These are phyloP conservation scores for Bufotes viridis DNA, from an alignment of 2,797 vertebrate species.

Conservation along the genomic window DNA sequence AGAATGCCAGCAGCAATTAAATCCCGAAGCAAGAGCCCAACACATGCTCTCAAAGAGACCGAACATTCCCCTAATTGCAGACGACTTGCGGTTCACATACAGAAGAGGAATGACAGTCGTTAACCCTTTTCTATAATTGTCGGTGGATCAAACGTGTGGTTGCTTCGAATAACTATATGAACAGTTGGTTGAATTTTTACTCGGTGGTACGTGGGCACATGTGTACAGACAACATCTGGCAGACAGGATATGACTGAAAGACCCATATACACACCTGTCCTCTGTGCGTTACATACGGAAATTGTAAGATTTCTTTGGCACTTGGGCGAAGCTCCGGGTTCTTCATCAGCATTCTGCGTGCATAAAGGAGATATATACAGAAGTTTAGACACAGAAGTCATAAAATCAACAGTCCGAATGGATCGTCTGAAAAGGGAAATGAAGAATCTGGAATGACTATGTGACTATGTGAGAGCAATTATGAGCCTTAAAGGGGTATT, in stretches of 20 bases:
- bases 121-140: neutral
- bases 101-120: conserved; percentile 25
- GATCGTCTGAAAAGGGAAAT: neutral
- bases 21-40: conserved; percentile 25
- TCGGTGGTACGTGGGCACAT: neutral
- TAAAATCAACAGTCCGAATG: neutral
- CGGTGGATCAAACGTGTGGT: neutral
- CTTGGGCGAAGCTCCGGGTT: conserved; percentile 52
- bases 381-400: neutral
- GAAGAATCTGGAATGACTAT: too few species aligned
- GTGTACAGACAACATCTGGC: neutral
- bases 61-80: conserved; percentile 21
- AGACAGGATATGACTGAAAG: too few species aligned
- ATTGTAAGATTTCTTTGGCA: conserved; percentile 43
- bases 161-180: neutral
- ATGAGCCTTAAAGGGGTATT: too few species aligned
- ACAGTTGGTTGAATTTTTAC: neutral
- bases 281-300: conserved; percentile 26
- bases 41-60: neutral
- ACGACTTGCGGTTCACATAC: conserved; percentile 11
- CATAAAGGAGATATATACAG: neutral
- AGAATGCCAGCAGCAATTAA: conserved; percentile 49
- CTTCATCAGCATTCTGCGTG: conserved; percentile 45
- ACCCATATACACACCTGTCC: conserved; percentile 18
- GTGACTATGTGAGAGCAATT: too few species aligned